Conservation (phyloP, 2,113 vertebrate species). For the Dipodomys ordii region DNA sequence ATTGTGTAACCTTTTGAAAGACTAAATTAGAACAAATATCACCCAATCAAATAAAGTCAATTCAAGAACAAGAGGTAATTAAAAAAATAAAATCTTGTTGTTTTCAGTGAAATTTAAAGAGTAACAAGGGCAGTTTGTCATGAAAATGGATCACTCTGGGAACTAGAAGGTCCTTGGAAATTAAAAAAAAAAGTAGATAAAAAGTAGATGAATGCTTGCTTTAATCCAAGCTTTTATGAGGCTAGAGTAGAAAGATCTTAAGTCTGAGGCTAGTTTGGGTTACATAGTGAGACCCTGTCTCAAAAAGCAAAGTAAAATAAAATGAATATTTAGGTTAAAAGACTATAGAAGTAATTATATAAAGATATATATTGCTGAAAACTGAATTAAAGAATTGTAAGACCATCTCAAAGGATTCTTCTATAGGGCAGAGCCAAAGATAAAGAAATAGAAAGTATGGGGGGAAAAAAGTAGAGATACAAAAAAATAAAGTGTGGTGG, state of each 20-base stretch:
- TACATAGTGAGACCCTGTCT: too few relatives aligned
- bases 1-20: neutral
- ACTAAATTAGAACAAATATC: conserved; percentile 12
- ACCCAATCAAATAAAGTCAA: neutral
- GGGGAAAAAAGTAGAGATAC: neutral
- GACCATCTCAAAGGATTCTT: neutral
- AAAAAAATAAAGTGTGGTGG: neutral
- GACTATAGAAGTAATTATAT: neutral
- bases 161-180: conserved; percentile 3
- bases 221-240: too few relatives aligned
- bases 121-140: neutral
- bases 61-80: neutral
- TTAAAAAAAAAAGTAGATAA: neutral
- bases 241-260: too few relatives aligned
- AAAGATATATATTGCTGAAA: neutral
- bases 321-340: conserved; percentile 36
- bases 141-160: conserved; percentile 37
- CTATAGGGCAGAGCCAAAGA: neutral
- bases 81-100: neutral
- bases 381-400: conserved; percentile 25
- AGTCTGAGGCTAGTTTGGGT: too few relatives aligned
- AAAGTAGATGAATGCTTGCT: neutral
- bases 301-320: too few relatives aligned
- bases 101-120: conserved; percentile 44
- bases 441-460: conserved; percentile 46